Base-by-base conservation (phyloP, 2,797 vertebrate genomes). In the Acropternis orthonyx region DNA sequence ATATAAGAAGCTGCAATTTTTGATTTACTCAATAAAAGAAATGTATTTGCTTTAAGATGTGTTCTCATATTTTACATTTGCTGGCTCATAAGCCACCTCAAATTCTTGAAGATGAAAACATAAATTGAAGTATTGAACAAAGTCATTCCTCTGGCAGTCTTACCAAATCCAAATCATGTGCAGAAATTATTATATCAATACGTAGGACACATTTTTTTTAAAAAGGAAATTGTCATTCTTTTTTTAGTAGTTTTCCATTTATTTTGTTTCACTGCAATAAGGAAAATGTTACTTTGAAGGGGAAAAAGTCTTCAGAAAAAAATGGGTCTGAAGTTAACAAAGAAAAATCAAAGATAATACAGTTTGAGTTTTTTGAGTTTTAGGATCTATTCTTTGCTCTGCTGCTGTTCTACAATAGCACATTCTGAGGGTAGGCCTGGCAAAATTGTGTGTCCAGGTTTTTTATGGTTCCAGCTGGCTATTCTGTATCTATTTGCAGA, bases 11-110 rank as follows among this genome's bases (percentile, higher is more conserved):
- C 62, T 91, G 39, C 6, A 12, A 92, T 90, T 97, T 97, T 85
- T 74, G 88, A 95, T 85, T 96, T 96, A 89, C 71, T 91, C 44
- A 44, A 94, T 96, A 95, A 96, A 97, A 96, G 44, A 85, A 96
- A 96, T 88, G 24, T 44, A 93, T 96, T 96, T 97, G 85, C 77
- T 96, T 93, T 95, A 78, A 96, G 75, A 93, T 83, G 20, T 75
- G 76, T 56, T 95, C 90, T 91, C 73, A 7, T 89, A 93, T 91
- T 96, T 97, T 97, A 89, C 81, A 94, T 96, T 93, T 95, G 41
- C 86, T 88, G 80, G 59, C 49, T 96, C 91, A 95, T 95, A 94
- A 92, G 62, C 69, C 41, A 68, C 83, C 67, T 88, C 55, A 91
- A 93, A 95, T 87, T 96, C 62, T 81, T 95, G 88, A 96, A 94